These are phyloP conservation scores for Trichogramma pretiosum DNA, from an alignment of 1,140 invertebrate genomes.

Conservation along the genomic window DNA sequence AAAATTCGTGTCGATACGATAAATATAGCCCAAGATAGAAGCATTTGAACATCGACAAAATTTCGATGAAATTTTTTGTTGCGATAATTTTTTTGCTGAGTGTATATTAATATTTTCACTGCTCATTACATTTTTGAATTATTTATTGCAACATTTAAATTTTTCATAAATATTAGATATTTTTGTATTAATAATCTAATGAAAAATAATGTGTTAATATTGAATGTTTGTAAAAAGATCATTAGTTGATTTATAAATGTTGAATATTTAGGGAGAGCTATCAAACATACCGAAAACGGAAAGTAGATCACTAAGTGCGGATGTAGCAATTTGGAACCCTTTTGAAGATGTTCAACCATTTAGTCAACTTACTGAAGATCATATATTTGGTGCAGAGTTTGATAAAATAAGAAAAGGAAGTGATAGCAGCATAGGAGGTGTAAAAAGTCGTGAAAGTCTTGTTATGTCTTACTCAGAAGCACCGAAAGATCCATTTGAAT, in stretches of 20 bases:
- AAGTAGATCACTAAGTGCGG: slow-evolving; percentile 52
- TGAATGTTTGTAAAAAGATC: too few relatives aligned
- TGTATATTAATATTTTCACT: too few relatives aligned
- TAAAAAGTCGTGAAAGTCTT: slow-evolving; percentile 66
- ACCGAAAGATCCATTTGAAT: slow-evolving; percentile 68
- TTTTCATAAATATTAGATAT: too few relatives aligned
- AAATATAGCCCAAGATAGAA: too few relatives aligned
- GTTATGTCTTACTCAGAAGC: slow-evolving; percentile 62
- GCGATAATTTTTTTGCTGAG: too few relatives aligned
- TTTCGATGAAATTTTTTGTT: too few relatives aligned
- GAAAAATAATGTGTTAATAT: too few relatives aligned
- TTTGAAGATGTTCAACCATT: slow-evolving; percentile 68
- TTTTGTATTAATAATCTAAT: too few relatives aligned
- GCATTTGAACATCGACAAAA: too few relatives aligned
- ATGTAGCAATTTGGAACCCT: slow-evolving; percentile 71
- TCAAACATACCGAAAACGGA: slow-evolving; percentile 40
- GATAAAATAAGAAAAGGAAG: slow-evolving; percentile 74
- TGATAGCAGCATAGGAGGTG: slow-evolving; percentile 72
- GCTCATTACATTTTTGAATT: too few relatives aligned
- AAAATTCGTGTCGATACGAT: too few relatives aligned
- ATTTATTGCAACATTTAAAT: too few relatives aligned
- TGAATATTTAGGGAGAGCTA: slow-evolving; percentile 38
- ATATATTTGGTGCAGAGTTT: slow-evolving; percentile 79
- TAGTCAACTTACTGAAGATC: slow-evolving; percentile 69
- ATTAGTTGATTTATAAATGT: neutral